These are phyloP conservation scores for Cavia porcellus DNA, from an alignment of 2,113 vertebrate genomes.

Conservation along the genomic window DNA sequence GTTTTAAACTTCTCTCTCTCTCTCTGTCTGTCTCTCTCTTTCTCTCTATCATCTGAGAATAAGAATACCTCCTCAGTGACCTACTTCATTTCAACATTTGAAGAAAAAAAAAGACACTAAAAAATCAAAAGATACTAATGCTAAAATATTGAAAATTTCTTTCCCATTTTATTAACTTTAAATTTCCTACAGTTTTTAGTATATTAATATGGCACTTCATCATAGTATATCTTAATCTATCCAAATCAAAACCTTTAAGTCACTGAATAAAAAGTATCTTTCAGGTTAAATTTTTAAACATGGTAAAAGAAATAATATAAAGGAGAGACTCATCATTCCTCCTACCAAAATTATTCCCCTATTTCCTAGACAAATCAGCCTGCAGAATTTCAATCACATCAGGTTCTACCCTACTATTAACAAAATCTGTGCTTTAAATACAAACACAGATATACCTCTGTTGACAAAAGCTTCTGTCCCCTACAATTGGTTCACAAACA, in stretches of 20 bases:
- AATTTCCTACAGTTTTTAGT: not conserved
- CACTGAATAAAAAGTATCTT: not conserved
- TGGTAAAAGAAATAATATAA: not conserved
- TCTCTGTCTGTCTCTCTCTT: not conserved
- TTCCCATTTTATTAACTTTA: not conserved
- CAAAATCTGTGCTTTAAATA: not conserved
- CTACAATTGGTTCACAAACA: not conserved
- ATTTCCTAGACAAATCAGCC: not conserved
- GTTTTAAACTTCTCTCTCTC: not conserved
- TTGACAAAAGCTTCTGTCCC: not conserved
- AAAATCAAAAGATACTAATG: not conserved
- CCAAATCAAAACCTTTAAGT: not conserved
- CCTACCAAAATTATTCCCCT: not conserved
- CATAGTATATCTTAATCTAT: not conserved
- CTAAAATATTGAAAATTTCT: not conserved
- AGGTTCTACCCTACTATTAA: not conserved
- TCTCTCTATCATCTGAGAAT: not conserved
- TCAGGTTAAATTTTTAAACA: constrained; percentile 1
- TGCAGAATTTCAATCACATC: not conserved
- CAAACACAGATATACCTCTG: not conserved
- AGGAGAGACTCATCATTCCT: not conserved
- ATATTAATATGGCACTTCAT: not conserved
- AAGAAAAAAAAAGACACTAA: not conserved
- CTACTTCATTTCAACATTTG: not conserved
- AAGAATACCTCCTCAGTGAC: not conserved